These are phyloP conservation scores for Phocides pigmalion DNA, from an alignment of 1,140 invertebrate species.

Conservation along the genomic window DNA sequence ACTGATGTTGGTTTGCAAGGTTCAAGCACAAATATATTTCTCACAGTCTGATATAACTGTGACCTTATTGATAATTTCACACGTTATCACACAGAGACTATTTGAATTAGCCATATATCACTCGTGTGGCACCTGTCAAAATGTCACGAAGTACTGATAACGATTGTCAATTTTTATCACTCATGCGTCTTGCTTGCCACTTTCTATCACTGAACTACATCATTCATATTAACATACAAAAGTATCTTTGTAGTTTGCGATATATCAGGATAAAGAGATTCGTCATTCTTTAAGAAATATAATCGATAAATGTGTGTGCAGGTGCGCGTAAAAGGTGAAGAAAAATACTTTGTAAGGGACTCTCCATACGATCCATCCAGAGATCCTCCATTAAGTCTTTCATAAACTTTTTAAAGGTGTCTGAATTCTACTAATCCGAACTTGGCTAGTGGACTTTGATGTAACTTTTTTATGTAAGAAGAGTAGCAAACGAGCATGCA, in stretches of 20 bases:
- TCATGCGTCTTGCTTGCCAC: constrained; percentile 37
- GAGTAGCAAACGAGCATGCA: too few species aligned
- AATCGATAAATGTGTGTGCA: too few species aligned
- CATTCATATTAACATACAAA: neutral
- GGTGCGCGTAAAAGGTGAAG: too few species aligned
- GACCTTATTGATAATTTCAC: constrained; percentile 32
- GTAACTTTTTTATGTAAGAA: too few species aligned
- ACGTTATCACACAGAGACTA: constrained; percentile 39
- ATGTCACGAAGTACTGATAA: constrained; percentile 48
- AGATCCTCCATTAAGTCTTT: too few species aligned
- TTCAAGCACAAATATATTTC: constrained; percentile 17
- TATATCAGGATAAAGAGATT: neutral
- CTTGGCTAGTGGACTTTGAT: too few species aligned
- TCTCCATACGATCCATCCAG: too few species aligned
- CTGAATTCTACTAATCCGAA: too few species aligned
- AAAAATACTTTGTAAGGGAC: too few species aligned
- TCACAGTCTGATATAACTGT: constrained; percentile 12
- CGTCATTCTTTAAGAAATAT: too few species aligned
- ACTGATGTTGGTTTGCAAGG: neutral
- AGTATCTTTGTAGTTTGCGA: neutral
- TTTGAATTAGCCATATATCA: constrained; percentile 52
- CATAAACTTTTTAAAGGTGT: too few species aligned
- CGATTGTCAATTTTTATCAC: constrained; percentile 53
- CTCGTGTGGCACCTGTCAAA: constrained; percentile 53
- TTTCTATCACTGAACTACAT: constrained; percentile 6